Evolutionary conservation across 2,888 invertebrate species (phyloP).

Genomic region (Spilosoma lubricipeda): DNA sequence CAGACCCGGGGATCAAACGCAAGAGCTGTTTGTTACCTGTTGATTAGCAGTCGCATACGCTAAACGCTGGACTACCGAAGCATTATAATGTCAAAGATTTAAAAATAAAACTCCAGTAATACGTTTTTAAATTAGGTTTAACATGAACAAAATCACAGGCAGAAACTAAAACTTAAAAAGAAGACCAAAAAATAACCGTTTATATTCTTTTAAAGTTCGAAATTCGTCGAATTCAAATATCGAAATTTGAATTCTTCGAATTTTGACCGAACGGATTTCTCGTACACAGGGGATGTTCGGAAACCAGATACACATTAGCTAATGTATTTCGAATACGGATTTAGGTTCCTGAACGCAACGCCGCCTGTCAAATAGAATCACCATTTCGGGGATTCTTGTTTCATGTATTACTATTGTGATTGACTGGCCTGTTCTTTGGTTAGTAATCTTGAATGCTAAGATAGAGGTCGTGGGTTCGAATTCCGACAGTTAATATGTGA

Average conservation of each 20-base stretch:
- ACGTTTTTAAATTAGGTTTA: too few relatives aligned
- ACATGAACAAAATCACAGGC: too few relatives aligned
- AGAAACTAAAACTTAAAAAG: too few relatives aligned
- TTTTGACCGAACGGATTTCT: conserved; percentile 18
- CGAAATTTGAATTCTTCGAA: conserved; percentile 8
- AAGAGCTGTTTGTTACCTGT: too few relatives aligned
- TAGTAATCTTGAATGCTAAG: neutral
- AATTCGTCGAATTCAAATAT: conserved; percentile 10
- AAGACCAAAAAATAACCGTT: neutral
- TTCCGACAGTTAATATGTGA: neutral
- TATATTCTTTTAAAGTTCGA: neutral
- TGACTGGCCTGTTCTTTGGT: neutral
- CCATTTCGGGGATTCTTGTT: neutral
- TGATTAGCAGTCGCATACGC: too few relatives aligned
- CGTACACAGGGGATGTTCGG: conserved; percentile 24
- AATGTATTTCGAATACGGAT: conserved; percentile 58
- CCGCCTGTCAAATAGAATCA: conserved; percentile 38
- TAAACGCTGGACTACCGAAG: too few relatives aligned
- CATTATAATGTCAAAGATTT: too few relatives aligned
- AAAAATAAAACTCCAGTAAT: too few relatives aligned
- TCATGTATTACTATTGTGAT: neutral
- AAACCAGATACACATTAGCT: conserved; percentile 43
- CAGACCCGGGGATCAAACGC: too few relatives aligned
- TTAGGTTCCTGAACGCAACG: conserved; percentile 39
- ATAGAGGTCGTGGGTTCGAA: neutral